Evolutionary conservation across 2,113 vertebrate species (phyloP), one percentile per base, ranked within the genome.

Genomic region (Psophia crepitans): DNA sequence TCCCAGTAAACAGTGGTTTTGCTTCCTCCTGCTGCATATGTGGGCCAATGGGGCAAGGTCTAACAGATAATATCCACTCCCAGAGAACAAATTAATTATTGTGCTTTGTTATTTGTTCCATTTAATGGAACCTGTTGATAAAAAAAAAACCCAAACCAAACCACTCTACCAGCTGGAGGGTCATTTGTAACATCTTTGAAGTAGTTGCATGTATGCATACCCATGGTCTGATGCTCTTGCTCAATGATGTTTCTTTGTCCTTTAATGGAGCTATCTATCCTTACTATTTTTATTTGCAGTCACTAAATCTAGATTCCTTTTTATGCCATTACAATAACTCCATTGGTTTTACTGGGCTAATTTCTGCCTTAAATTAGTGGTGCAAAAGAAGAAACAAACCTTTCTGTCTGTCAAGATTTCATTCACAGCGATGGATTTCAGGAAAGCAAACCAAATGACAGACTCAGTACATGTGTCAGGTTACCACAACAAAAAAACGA

Each of bases 11-110:
- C 97, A 98, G 84, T 4, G 30, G 41, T 81, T 91, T 6, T 32
- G 51, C 95, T 95, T 97, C 97, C 68, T 96, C 90, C 96, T 94
- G 75, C 48, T 60, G 96, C 68, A 2, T 95, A 97, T 95, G 81
- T 92, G 94, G 91, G 93, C 88, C 96, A 95, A 26, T 58, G 58
- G 87, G 93, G 84, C 32, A 32, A 94, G 96, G 89, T 66, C 96
- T 94, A 95, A 84, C 89, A 96, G 84, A 51, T 96, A 95, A 97
- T 93, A 91, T 9, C 89, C 76, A 76, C 90, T 94, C 96, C 92
- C 92, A 93, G 87, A 90, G 83, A 91, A 84, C 82, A 90, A 95
- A 96, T 96, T 96, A 96, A 93, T 97, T 97, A 89, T 89, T 94
- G 54, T 33, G 86, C 93, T 96, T 88, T 68, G 71, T 94, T 84